Base-by-base conservation (phyloP, 2,797 vertebrate species). In the Tangara arthus region DNA sequence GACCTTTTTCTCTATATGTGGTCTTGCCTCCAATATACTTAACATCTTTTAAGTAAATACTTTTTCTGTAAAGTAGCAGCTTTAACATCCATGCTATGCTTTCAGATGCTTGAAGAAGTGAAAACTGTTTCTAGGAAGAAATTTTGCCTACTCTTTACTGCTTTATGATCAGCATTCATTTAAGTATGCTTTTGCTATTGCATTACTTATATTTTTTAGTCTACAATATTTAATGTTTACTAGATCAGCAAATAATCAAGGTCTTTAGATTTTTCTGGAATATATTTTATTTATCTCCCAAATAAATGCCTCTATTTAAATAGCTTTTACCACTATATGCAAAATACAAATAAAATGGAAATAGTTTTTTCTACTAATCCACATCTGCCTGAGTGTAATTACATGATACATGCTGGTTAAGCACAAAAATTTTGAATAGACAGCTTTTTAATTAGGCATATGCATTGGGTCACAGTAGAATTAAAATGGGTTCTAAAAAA, bases 371-470 rank as follows among this genome's bases (percentile, higher is more conserved):
- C 82, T 73, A 80, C 94, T 91, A 94, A 95, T 94, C 93, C 96
- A 95, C 97, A 97, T 97, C 98, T 98, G 97, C 91, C 91, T 83
- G 84, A 35, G 56, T 96, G 72, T 96, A 97, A 98, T 97, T 97
- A 93, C 86, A 75, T 86, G 66, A 91, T 96, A 90, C 39, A 64
- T 96, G 95, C 97, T 98, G 93, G 95, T 97, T 97, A 96, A 94
- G 96, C 96, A 93, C 84, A 93, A 90, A 80, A 66, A 68, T 66
- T 92, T 95, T 94, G 82, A 87, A 96, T 96, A 96, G 65, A 61
- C 55, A 83, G 59, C 69, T 97, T 97, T 96, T 96, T 94, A 97
- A 97, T 97, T 96, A 96, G 85, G 37, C 96, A 87, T 97, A 76
- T 96, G 93, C 50, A 91, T 56, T 44, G 39, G 95, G 96, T 97